Evolutionary conservation across 2,888 invertebrate species (phyloP), one percentile per base, ranked within the genome.

Genomic region (Allygus modestus): DNA sequence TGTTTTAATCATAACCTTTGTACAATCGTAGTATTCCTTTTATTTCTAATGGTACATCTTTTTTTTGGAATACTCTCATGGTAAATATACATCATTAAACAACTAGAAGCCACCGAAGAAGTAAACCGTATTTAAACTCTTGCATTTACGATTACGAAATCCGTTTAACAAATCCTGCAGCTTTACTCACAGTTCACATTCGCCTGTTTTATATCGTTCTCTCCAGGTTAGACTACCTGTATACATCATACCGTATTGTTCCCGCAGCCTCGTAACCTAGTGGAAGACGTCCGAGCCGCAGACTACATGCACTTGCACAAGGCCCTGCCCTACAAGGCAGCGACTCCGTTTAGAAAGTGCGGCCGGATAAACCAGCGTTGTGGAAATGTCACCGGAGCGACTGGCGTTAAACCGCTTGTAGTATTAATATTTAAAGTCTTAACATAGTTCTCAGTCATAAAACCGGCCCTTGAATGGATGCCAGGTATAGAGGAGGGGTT

Each of bases 371-470:
- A n/a, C 43, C 31, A n/a, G 41, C 31, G 71, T 33, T 31, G 65
- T n/a, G 37, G 51, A 77, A 77, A 77, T 77, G 77, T 77, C 77
- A 77, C 77, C 51, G 43, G 23, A 20, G 31, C 23, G 17, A 31
- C 28, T 31, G 33, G 1, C 41, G 23, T 1, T 2, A 77, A 77
- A 77, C 46, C 51, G 51, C 77, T 77, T n/a, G 26, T 46, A 43
- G 43, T 75, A 77, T 28, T 77, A 77, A 46, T 77, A 77, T 77
- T 77, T 77, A 77, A 51, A 77, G 43, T 46, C 73, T 73, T 20
- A 77, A 77, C 77, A 77, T 77, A 77, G 51, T 77, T 77, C 77
- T 28, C 23, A 43, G 77, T 77, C 43, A 43, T 77, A 77, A 77
- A 77, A 46, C 26, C 28, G 77, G 77, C 77, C 77, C 77, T 77